These are phyloP conservation scores for Cactoblastis cactorum DNA, from an alignment of 2,888 invertebrate species.

Conservation along the genomic window DNA sequence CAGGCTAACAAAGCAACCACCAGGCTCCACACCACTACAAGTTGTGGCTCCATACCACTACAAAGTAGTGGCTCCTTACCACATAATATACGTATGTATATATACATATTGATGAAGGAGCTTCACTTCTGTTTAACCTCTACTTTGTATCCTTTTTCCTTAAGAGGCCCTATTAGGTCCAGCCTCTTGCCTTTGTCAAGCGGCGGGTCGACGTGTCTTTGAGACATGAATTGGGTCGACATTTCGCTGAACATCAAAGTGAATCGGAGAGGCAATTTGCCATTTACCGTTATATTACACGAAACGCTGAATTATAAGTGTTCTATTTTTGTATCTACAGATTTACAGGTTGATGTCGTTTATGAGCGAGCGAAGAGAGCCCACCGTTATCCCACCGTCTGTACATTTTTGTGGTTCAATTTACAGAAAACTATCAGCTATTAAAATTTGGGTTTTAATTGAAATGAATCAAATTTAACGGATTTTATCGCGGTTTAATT, in stretches of 20 bases:
- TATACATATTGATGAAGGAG: not conserved
- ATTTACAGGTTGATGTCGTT: not conserved
- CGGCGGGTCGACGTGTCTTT: slow-evolving; percentile 61
- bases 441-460: no score
- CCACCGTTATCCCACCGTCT: no score
- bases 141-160: slow-evolving; percentile 26
- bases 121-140: not conserved
- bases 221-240: slow-evolving; percentile 70
- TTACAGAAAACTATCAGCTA: no score
- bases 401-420: no score
- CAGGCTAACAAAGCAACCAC: no score
- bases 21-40: no score
- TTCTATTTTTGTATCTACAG: not conserved
- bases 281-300: slow-evolving; percentile 1
- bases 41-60: no score
- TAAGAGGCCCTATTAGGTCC: slow-evolving; percentile 70
- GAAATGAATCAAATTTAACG: no score
- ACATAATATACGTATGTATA: not conserved
- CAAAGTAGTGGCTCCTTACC: no score
- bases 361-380: no score
- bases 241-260: slow-evolving; percentile 62
- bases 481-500: no score
- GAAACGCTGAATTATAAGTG: slow-evolving; percentile 1
- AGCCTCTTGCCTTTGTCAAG: slow-evolving; percentile 64
- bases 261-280: slow-evolving; percentile 22